These are phyloP conservation scores for Dyspetes luteomarginatus DNA, from an alignment of 2,888 invertebrate species.

Conservation along the genomic window DNA sequence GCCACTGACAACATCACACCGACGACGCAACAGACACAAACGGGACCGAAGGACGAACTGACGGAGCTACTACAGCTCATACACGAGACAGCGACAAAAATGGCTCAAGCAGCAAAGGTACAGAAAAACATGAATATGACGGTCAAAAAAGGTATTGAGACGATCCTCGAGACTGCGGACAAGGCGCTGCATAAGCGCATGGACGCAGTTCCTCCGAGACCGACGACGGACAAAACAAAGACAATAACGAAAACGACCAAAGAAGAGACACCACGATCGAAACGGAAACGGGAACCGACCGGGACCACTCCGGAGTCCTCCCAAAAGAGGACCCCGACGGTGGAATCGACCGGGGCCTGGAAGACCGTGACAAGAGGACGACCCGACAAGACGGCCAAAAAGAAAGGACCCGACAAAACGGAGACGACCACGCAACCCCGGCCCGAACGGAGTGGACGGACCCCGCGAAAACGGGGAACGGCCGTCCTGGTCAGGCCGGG, in stretches of 20 bases:
- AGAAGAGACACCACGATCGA: background rate
- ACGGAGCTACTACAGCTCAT: slow-evolving; percentile 47
- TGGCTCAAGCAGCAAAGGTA: slow-evolving; percentile 40
- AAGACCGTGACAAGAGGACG: slow-evolving; percentile 14
- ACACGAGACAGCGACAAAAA: slow-evolving; percentile 45
- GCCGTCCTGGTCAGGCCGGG: slow-evolving; percentile 53
- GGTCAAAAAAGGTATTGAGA: slow-evolving; percentile 39
- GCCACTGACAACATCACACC: slow-evolving; percentile 12
- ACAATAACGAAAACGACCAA: background rate
- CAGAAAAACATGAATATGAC: slow-evolving; percentile 60
- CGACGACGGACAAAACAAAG: background rate
- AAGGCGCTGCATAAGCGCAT: background rate
- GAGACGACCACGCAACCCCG: slow-evolving; percentile 28
- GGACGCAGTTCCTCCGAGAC: background rate
- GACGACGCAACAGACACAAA: slow-evolving; percentile 1
- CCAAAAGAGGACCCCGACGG: slow-evolving; percentile 37
- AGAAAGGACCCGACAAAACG: background rate
- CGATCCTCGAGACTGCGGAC: slow-evolving; percentile 39
- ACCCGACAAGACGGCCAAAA: background rate
- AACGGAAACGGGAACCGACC: slow-evolving; percentile 26
- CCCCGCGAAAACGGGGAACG: slow-evolving; percentile 21
- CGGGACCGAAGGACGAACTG: background rate
- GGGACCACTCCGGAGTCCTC: slow-evolving; percentile 48
- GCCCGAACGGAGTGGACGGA: slow-evolving; percentile 13
- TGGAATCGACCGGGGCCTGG: slow-evolving; percentile 36